A percentile compares a stretch with the other conserved stretches of the same genome.
Conservation (phyloP, 2,888 invertebrate species). For the Ommatoiulus sabulosus region DNA sequence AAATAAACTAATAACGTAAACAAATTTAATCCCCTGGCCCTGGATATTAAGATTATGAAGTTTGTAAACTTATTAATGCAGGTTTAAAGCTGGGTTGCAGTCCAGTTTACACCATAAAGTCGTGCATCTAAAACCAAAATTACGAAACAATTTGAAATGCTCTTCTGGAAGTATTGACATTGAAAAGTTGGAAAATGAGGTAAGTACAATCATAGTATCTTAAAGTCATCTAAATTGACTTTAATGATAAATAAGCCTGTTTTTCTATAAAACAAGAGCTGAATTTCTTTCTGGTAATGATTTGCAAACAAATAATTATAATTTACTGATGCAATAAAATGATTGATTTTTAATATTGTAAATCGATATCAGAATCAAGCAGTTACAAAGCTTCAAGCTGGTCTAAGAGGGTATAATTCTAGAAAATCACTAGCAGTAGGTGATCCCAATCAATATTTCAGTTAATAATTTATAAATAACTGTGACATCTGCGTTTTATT, state of each 20-base stretch:
- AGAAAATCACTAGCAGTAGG: conserved; percentile 2
- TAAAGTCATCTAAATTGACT: background rate
- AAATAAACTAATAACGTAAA: too few species aligned
- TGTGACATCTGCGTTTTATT: background rate
- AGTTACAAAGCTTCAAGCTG: conserved; percentile 10
- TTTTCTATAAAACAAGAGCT: background rate
- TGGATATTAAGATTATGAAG: background rate
- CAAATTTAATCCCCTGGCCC: too few species aligned
- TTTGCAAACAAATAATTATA: too few species aligned
- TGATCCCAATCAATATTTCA: background rate
- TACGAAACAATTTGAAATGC: background rate
- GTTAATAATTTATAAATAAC: background rate
- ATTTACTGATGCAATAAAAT: background rate
- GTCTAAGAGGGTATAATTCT: background rate
- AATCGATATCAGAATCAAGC: background rate
- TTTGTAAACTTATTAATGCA: background rate
- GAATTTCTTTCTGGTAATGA: background rate
- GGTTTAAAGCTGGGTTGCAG: background rate
- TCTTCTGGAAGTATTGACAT: background rate
- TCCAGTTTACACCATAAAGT: background rate
- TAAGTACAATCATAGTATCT: background rate
- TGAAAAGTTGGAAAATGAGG: background rate
- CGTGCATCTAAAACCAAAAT: background rate
- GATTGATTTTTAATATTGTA: background rate
- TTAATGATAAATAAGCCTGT: background rate